Evolutionary conservation across 2,888 invertebrate species (phyloP).

Genomic region (Cyclophora albipunctata): DNA sequence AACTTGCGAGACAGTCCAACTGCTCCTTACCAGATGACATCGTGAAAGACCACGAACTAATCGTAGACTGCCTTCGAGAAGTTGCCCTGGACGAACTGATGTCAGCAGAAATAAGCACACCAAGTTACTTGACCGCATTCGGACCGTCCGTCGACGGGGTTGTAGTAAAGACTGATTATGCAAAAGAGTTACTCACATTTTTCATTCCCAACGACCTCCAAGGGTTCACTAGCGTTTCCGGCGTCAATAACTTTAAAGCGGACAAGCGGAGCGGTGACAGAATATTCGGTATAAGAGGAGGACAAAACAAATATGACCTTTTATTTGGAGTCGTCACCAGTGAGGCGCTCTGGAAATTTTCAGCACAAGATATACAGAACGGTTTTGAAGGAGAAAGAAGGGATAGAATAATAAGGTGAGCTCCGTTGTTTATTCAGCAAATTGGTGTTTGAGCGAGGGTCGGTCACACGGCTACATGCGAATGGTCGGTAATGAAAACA

Average conservation of each 20-base stretch:
- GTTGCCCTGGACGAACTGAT: conserved; percentile 83
- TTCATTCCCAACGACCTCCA: conserved; percentile 80
- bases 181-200: conserved; percentile 84
- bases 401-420: conserved; percentile 85
- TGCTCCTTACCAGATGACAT: conserved; percentile 89
- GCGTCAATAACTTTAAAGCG: conserved; percentile 73
- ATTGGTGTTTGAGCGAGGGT: conserved; percentile 52
- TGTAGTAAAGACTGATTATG: conserved; percentile 91
- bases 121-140: conserved; percentile 89
- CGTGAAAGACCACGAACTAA: conserved; percentile 87
- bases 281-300: conserved; percentile 72
- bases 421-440: conserved; percentile 58
- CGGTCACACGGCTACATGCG: conserved; percentile 29
- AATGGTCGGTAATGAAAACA: conserved; percentile 41
- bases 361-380: conserved; percentile 87
- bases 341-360: conserved; percentile 93
- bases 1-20: conserved; percentile 87
- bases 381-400: conserved; percentile 92
- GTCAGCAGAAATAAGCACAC: conserved; percentile 84
- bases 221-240: conserved; percentile 77
- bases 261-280: conserved; percentile 79
- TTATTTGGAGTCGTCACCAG: conserved; percentile 94
- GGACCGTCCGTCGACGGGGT: conserved; percentile 97
- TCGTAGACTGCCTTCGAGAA: conserved; percentile 89
- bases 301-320: conserved; percentile 85